A percentile compares a stretch with the other conserved stretches of the same genome.
Conservation (phyloP, 1,140 invertebrate genomes). For the Calliphora vicina region DNA sequence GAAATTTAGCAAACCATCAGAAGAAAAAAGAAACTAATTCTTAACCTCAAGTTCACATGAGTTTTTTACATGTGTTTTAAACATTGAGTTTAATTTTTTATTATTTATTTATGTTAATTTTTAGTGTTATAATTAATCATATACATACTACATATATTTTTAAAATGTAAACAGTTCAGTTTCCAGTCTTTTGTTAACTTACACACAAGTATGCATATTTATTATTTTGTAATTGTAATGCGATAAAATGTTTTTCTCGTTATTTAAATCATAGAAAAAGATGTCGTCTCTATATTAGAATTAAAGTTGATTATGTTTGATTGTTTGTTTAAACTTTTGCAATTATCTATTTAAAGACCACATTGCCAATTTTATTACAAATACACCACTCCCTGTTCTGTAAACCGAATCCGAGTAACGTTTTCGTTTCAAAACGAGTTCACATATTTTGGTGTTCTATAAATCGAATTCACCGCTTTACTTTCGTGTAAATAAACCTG, state of each 20-base stretch:
- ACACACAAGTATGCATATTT: neutral
- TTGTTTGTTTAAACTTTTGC: too few relatives aligned
- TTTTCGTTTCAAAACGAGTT: too few relatives aligned
- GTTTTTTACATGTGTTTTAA: slow-evolving; percentile 30
- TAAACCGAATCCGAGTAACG: too few relatives aligned
- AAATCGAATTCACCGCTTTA: too few relatives aligned
- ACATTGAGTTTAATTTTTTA: slow-evolving; percentile 21
- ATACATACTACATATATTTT: neutral
- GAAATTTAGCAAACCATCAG: neutral
- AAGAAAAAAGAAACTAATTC: neutral
- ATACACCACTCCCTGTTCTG: too few relatives aligned
- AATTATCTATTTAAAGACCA: too few relatives aligned
- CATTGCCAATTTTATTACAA: too few relatives aligned
- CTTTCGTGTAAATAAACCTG: too few relatives aligned
- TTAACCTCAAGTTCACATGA: slow-evolving; percentile 30
- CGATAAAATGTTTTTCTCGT: neutral
- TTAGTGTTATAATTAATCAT: neutral
- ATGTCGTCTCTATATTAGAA: too few relatives aligned
- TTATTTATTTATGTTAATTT: slow-evolving; percentile 1
- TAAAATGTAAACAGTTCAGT: neutral
- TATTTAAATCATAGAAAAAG: too few relatives aligned
- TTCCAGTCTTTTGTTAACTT: neutral
- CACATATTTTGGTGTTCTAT: too few relatives aligned
- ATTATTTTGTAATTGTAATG: neutral
- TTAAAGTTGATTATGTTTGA: too few relatives aligned